Evolutionary conservation across 2,113 vertebrate species (phyloP).

Genomic region (Agapornis roseicollis): DNA sequence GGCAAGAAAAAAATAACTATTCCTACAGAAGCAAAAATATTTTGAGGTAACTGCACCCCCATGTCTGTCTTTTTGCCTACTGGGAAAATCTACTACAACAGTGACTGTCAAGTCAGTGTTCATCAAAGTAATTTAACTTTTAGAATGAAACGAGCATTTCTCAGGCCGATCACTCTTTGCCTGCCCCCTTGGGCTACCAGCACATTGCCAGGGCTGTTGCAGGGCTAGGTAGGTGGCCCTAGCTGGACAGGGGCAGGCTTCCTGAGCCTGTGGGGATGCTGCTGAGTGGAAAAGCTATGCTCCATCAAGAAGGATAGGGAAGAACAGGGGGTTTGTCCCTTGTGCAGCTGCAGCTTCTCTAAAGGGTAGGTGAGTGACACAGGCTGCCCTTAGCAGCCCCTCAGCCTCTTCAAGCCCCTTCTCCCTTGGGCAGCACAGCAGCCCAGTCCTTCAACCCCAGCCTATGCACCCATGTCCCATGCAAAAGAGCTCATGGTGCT

Average conservation of each 20-base stretch:
- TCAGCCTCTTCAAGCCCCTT: neutral
- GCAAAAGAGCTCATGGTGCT: neutral
- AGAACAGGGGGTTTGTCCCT: rapidly evolving
- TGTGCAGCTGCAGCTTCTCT: rapidly evolving
- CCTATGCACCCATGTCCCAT: neutral
- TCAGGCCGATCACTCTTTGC: neutral
- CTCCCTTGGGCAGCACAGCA: neutral
- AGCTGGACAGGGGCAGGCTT: neutral
- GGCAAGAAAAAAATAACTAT: neutral
- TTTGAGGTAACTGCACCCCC: neutral
- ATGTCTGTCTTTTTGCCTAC: neutral
- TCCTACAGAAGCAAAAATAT: neutral
- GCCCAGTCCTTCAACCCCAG: neutral
- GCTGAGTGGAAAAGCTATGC: neutral
- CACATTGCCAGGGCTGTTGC: rapidly evolving
- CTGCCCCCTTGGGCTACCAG: neutral
- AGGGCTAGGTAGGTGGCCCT: rapidly evolving
- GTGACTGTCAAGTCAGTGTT: neutral
- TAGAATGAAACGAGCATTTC: neutral
- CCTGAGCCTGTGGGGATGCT: rapidly evolving
- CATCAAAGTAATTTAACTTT: neutral
- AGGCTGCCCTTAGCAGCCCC: neutral
- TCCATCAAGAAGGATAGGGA: neutral
- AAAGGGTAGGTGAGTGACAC: neutral
- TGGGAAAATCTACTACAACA: neutral